phyloP scores from a whole-genome alignment of 2,888 invertebrate genomes.

The Eupithecia vulgata region DNA sequence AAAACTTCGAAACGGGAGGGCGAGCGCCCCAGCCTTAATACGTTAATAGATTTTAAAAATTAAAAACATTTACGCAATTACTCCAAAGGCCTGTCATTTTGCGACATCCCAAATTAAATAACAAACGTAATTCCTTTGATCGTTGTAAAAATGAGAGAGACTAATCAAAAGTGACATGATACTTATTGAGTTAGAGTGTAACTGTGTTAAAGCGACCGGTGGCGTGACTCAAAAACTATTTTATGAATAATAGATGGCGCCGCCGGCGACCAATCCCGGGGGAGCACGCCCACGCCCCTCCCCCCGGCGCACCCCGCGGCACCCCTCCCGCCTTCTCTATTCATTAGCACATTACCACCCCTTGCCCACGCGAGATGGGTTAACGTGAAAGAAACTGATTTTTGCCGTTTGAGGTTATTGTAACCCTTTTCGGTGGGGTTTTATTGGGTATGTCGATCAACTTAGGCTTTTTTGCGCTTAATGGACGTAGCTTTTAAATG shows the following conservation, averaged over 20 bases:
- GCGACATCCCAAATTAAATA: conserved; percentile 66
- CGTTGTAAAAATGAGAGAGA: conserved; percentile 69
- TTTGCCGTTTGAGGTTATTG: conserved; percentile 57
- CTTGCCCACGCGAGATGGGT: conserved; percentile 66
- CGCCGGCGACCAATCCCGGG: conserved; percentile 80
- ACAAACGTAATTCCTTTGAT: conserved; percentile 73
- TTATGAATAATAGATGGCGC: conserved; percentile 84
- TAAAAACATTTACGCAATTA: conserved; percentile 75
- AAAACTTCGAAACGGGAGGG: conserved; percentile 53
- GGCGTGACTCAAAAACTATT: conserved; percentile 84
- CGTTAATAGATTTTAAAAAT: conserved; percentile 80
- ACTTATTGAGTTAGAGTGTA: conserved; percentile 80
- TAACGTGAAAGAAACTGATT: conserved; percentile 74
- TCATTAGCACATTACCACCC: conserved; percentile 83
- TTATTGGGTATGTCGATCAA: conserved; percentile 7
- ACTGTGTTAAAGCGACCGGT: conserved; percentile 77
- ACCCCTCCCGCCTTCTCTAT: conserved; percentile 58
- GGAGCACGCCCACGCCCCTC: conserved; percentile 73
- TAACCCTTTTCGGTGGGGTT: conserved; percentile 47
- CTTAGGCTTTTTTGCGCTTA: not conserved
- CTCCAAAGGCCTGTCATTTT: conserved; percentile 67
- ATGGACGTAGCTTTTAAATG: not conserved
- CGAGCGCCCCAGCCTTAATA: conserved; percentile 56
- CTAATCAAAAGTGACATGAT: conserved; percentile 83
- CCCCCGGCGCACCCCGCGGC: conserved; percentile 49